phyloP scores from a whole-genome alignment of 2,113 vertebrate genomes.

The Tupaia tana region DNA sequence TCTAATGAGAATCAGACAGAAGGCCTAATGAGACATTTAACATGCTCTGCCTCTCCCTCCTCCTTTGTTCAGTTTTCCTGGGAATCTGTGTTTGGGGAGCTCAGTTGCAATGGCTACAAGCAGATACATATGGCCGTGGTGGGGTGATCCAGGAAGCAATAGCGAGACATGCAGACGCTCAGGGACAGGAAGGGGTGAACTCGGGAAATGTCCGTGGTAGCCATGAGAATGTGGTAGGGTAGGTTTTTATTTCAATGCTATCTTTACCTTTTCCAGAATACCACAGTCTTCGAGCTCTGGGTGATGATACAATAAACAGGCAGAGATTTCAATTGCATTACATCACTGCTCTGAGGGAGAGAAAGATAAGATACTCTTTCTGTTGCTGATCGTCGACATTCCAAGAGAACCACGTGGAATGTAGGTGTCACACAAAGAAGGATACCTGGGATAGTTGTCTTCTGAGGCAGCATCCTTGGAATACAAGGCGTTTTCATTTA shows the following conservation, averaged over 20 bases:
- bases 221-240: not conserved
- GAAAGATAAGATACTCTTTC: slow-evolving; percentile 43
- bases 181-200: not conserved
- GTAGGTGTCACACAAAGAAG: slow-evolving; percentile 44
- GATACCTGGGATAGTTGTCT: slow-evolving; percentile 67
- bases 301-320: slow-evolving; percentile 47
- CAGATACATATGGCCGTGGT: slow-evolving; percentile 72
- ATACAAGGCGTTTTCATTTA: slow-evolving; percentile 73
- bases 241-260: not conserved
- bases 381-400: not conserved
- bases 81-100: slow-evolving; percentile 77
- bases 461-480: slow-evolving; percentile 51
- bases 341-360: slow-evolving; percentile 46
- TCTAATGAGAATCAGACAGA: slow-evolving; percentile 83
- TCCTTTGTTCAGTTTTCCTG: slow-evolving; percentile 80
- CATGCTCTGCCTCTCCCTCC: slow-evolving; percentile 75
- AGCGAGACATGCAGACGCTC: slow-evolving; percentile 53
- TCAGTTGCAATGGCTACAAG: slow-evolving; percentile 69
- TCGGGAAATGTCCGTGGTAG: slow-evolving; percentile 12
- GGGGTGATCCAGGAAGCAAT: slow-evolving; percentile 66
- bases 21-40: slow-evolving; percentile 81
- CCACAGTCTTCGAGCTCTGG: slow-evolving; percentile 33
- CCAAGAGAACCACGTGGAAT: slow-evolving; percentile 56
- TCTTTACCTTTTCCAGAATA: slow-evolving; percentile 7
- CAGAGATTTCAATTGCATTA: slow-evolving; percentile 63